Evolutionary conservation across 2,797 vertebrate genomes (phyloP), one percentile per base, ranked within the genome.

Genomic region (Sebastes diaconus): DNA sequence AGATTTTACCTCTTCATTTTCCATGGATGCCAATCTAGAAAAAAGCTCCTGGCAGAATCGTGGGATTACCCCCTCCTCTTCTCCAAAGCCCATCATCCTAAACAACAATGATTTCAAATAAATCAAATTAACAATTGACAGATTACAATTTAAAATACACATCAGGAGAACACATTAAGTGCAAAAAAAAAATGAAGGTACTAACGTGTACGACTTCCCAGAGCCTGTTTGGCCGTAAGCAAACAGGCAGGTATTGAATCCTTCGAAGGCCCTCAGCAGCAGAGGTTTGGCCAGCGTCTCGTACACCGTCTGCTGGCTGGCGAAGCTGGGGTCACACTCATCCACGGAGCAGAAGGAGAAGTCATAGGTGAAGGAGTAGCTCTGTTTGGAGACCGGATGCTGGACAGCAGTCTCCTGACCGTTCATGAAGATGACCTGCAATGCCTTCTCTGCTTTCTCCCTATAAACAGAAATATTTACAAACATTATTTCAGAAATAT

Each of bases 201-300:
- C 98, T 95, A 88, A 99, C 98, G 99, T 99, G 88, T 99, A 99
- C 0, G 99, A 99, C 87, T 99, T 99, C 73, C 99, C 99, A 68
- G 98, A 98, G 24, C 99, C 98, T 0, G 99, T 99, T 92, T 99
- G 99, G 1, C 98, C 98, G 0, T 99, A 99, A 16, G 98, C 98
- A 90, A 99, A 99, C 30, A 99, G 94, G 80, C 98, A 99, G 54
- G 97, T 94, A 20, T 99, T 99, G 84, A 97, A 99, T 22, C 98
- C 98, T 83, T 98, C 96, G n/a, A 99, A 97, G 25, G 98, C 97
- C 89, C 96, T 95, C 61, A 97, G 94, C 0, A 99, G 94, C 59
- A 99, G 95, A 0, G 98, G 99, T 14, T 92, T 88, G 1, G 96
- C 98, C 70, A 99, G 83, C 0, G 88, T 95, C 80, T 96, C 84